Evolutionary conservation across 2,888 invertebrate species (phyloP), one percentile per base, ranked within the genome.

Genomic region (Aphidoletes aphidimyza): DNA sequence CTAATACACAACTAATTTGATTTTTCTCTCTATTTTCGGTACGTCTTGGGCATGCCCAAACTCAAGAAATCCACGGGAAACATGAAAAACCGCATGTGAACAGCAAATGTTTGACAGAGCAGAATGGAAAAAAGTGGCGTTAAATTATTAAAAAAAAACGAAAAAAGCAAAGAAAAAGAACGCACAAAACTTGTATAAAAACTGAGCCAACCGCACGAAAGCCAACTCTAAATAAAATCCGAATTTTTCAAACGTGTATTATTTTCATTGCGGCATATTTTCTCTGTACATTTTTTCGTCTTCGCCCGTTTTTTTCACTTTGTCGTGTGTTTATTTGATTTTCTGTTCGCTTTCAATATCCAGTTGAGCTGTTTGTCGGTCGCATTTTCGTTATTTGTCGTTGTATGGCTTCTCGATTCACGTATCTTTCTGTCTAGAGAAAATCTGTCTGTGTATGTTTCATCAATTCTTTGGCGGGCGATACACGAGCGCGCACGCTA

Each of bases 201-300:
- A 69, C n/a, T 69, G 69, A 69, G 30, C 69, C 69, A 69, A 54
- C 54, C 54, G 54, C 69, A 69, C 69, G 30, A 30, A 69, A 69
- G 17, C 17, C 14, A 69, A 69, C 69, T 69, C 30, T 69, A 30
- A 30, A 69, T 69, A 69, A 69, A 69, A 69, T 69, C 69, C 69
- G 30, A 69, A 69, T 69, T 30, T 69, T 69, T 69, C 69, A 69
- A 69, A 30, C 69, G 69, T 30, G 34, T 69, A 69, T 69, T 69
- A 69, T 69, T 69, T 69, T 69, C 69, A 69, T 69, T 69, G 69
- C 30, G 69, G 69, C 69, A 69, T 69, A 69, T 69, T 69, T 69
- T 69, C 34, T 34, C 34, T n/a, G 54, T 22, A 54, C n/a, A 54
- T 54, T 26, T 54, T 54, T 54, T 2, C n/a, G n/a, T 54, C 47